Percentiles rank a stretch among this genome's conserved stretches.
Conservation (phyloP, 1,140 invertebrate genomes). For the Ephestia elutella region DNA sequence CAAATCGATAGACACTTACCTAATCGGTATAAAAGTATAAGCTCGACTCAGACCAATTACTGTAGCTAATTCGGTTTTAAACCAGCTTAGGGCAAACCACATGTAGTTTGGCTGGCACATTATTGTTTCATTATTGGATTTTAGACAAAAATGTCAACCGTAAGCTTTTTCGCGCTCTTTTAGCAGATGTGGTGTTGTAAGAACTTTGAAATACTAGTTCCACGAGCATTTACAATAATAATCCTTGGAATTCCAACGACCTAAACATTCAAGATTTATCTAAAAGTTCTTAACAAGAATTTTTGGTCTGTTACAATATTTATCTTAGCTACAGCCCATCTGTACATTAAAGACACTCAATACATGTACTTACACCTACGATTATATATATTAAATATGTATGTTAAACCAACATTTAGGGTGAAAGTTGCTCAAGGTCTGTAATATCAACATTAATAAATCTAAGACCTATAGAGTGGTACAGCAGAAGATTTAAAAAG, state of each 20-base stretch:
- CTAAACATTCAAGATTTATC: too few relatives aligned
- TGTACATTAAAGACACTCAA: constrained; percentile 42
- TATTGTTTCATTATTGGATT: too few relatives aligned
- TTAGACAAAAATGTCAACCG: too few relatives aligned
- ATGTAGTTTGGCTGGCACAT: too few relatives aligned
- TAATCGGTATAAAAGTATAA: constrained; percentile 57
- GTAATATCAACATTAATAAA: not conserved
- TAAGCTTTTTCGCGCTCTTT: too few relatives aligned
- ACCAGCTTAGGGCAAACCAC: not conserved
- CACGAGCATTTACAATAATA: too few relatives aligned
- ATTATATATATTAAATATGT: constrained; percentile 30
- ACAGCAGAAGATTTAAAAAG: not conserved
- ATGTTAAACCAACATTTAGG: constrained; percentile 35
- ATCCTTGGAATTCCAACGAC: too few relatives aligned
- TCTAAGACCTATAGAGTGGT: not conserved
- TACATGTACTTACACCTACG: constrained; percentile 30
- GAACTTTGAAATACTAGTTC: not conserved
- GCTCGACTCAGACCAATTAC: constrained; percentile 43
- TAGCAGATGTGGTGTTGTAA: too few relatives aligned
- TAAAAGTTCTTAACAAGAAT: not conserved
- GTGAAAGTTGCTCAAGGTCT: constrained; percentile 28
- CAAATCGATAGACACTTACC: constrained; percentile 36
- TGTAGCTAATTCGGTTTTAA: constrained; percentile 31
- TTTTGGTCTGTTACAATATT: not conserved
- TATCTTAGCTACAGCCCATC: constrained; percentile 35